Evolutionary conservation across 2,797 vertebrate genomes (phyloP).

Genomic region (Hemibagrus guttatus): DNA sequence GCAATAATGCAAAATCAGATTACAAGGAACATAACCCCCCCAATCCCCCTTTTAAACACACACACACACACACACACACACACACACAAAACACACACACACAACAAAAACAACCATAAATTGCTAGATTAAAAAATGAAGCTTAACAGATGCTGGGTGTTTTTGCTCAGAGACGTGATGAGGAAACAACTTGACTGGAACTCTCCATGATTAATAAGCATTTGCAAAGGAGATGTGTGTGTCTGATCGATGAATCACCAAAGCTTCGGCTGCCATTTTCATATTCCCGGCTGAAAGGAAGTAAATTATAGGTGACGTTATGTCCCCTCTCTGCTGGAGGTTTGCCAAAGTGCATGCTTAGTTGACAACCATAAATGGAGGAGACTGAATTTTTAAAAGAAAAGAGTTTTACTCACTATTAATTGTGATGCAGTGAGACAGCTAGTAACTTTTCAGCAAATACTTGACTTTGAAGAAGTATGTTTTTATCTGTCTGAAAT

Average conservation of each 20-base stretch:
- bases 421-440: slow-evolving; percentile 60
- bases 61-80: slow-evolving; percentile 27
- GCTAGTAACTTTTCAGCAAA: slow-evolving; percentile 36
- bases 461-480: slow-evolving; percentile 51
- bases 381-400: slow-evolving; percentile 60
- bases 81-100: slow-evolving; percentile 13
- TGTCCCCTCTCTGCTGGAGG: slow-evolving; percentile 65
- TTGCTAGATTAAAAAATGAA: slow-evolving; percentile 14
- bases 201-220: slow-evolving; percentile 68
- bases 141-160: slow-evolving; percentile 56
- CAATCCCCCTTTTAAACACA: slow-evolving; percentile 38
- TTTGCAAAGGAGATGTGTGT: slow-evolving; percentile 59
- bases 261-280: slow-evolving; percentile 71
- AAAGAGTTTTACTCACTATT: slow-evolving; percentile 62
- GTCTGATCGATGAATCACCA: slow-evolving; percentile 70
- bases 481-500: slow-evolving; percentile 47
- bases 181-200: slow-evolving; percentile 47
- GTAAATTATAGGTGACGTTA: slow-evolving; percentile 75
- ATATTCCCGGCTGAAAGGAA: slow-evolving; percentile 64
- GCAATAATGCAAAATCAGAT: slow-evolving; percentile 51
- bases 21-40: slow-evolving; percentile 45
- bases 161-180: slow-evolving; percentile 38
- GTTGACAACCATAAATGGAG: slow-evolving; percentile 67
- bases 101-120: neutral
- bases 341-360: slow-evolving; percentile 60